Base-by-base conservation (phyloP, 2,797 vertebrate species). In the Sebastes vulpes region DNA sequence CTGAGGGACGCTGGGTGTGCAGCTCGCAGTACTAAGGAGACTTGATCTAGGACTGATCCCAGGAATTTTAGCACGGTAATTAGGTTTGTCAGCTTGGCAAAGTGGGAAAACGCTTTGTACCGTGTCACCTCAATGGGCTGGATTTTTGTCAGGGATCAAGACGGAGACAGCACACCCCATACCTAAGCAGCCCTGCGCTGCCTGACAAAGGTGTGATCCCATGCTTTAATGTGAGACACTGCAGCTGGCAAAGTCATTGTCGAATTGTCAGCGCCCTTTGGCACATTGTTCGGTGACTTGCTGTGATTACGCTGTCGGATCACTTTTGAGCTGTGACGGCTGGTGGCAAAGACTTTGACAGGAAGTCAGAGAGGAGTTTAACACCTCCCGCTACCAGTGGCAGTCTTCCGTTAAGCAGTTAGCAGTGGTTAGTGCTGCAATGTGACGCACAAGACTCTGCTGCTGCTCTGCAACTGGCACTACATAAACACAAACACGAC, bases 101-200 rank as follows among this genome's bases (percentile, higher is more conserved):
- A 93, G 87, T 90, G 86, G 83, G 84, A 83, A 92, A 92, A 87
- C 77, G 74, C 92, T 95, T 94, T 95, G 92, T 93, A 92, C 86
- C 56, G 74, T 92, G 94, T 94, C 92, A 85, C 92, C 91, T 92
- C 87, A 84, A 66, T 65, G 64, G 91, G 91, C 81, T 87, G 88
- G 89, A 86, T 92, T 88, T 90, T 88, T 95, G 91, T 94, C 86
- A 88, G 91, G 93, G 93, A 94, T 95, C 89, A 92, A 76, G 77
- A 77, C 20, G 65, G 59, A 91, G 83, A 65, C 83, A 50, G 82
- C 77, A 28, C 70, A 50, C 57, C 73, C 32, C 89, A 79, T 84
- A 81, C 82, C 65, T 67, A 89, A 92, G 77, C 9, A 86, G 85
- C 76, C 81, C 82, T 26, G 81, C 76, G 8, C 81, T 65, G 82